Conservation (phyloP, 2,888 invertebrate genomes). For the Hyposoter didymator region DNA sequence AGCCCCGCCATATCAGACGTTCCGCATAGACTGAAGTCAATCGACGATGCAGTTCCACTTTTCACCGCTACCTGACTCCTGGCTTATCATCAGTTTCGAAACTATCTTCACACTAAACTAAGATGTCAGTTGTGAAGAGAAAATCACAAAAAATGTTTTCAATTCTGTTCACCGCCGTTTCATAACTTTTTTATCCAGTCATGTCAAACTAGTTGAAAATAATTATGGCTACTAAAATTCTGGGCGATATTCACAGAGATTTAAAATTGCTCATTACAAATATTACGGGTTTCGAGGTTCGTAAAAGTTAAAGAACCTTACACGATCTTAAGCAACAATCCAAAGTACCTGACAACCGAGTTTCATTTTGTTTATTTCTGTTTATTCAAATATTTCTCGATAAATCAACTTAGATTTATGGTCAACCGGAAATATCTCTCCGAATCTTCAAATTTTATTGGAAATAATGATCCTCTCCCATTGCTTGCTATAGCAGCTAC, state of each 20-base stretch:
- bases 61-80: not conserved
- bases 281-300: slow-evolving; percentile 80
- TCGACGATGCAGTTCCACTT: slow-evolving; percentile 19
- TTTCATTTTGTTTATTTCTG: not conserved
- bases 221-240: slow-evolving; percentile 78
- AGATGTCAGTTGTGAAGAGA: slow-evolving; percentile 4
- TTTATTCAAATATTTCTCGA: not conserved
- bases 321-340: slow-evolving; percentile 3
- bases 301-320: slow-evolving; percentile 42
- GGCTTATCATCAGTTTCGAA: not conserved
- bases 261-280: slow-evolving; percentile 79
- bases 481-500: not conserved
- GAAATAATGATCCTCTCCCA: not conserved
- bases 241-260: slow-evolving; percentile 80
- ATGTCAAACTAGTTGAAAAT: not conserved
- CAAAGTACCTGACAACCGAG: not conserved
- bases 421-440: not conserved
- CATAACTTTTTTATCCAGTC: not conserved
- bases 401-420: not conserved
- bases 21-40: slow-evolving; percentile 38
- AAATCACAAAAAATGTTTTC: slow-evolving; percentile 29
- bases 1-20: slow-evolving; percentile 33
- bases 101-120: not conserved
- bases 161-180: not conserved
- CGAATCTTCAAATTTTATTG: not conserved